Evolutionary conservation across 2,888 invertebrate species (phyloP), one percentile per base, ranked within the genome.

Genomic region (Diarsia rubi): DNA sequence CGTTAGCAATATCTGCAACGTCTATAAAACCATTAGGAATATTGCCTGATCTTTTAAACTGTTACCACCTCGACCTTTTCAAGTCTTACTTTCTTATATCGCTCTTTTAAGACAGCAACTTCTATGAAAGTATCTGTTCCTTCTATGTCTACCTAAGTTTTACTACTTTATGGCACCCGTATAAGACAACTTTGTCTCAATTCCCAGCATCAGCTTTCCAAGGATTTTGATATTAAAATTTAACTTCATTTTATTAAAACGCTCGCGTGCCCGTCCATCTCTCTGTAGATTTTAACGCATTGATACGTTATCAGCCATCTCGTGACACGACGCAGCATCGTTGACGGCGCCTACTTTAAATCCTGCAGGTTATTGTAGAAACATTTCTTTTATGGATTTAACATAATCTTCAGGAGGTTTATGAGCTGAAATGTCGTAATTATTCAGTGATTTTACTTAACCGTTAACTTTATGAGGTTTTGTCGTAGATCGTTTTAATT

Each of bases 241-340:
- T 78, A 79, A 64, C n/a, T 78, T 62, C 42, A 77, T 86, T 81
- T 84, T 81, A 86, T 83, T 78, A 85, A 81, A 81, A 75, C 64
- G 70, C 79, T 81, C 86, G 83, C 81, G 88, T 84, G 87, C 78
- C 83, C 82, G 88, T 90, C 81, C 83, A 81, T 90, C 89, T 88
- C 82, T 54, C 49, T 73, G 78, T 80, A 88, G 91, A 91, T 91
- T 82, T 84, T 84, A 87, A 81, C 83, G 79, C 83, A 75, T 75
- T 79, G 91, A 91, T 91, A 91, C 70, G 75, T 81, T 90, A 88
- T 90, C 89, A 82, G 59, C 45, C 84, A 91, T 91, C 91, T 89
- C 85, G 81, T 87, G 86, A 89, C 91, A 90, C 89, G 89, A 86
- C 76, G 82, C 85, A 68, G 83, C 85, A 85, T 80, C 83, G 88